Evolutionary conservation across 2,113 vertebrate genomes (phyloP), one percentile per base, ranked within the genome.

Genomic region (Patagioenas fasciata): DNA sequence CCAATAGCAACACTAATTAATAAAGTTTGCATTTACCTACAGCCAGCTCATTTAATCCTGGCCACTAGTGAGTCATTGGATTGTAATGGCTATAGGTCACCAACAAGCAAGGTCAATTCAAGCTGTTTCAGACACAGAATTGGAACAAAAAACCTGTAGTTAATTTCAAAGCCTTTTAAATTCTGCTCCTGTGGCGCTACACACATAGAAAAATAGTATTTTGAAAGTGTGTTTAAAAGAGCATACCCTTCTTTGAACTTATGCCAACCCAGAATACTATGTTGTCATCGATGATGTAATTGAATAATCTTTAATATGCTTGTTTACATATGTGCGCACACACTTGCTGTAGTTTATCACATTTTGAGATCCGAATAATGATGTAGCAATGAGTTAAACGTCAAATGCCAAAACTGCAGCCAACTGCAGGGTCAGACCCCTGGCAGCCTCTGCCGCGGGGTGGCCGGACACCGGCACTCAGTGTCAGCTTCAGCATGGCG

Each of bases 391-490:
- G 26, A 17, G n/a, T 17, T 32, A 34, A 50, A 6, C 9, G 10
- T 4, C 60, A 10, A 56, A 62, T 1, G 15, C 16, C 53, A 26
- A 11, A 8, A 3, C 16, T 1, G 29, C 42, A 28, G 15, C 11
- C 0, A 1, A 4, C 16, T 4, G n/a, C 0, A 13, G 9, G 10
- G 8, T 11, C 10, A 4, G 23, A 2, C 20, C 4, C 7, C 2
- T 0, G 21, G 8, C 25, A 36, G 21, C 4, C 5, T 3, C 1
- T 2, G 18, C 1, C 11, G 5, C 3, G 0, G 32, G n/a, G 11
- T 2, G 29, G 18, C 0, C 16, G 24, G 26, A 6, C 5, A 17
- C 20, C 9, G 6, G 16, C 31, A 14, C 47, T 6, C 12, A 1
- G 10, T 1, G 13, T 4, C 9, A 2, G n/a, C 38, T 8, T 2